Evolutionary conservation across 2,113 vertebrate species (phyloP).

Genomic region (Silurus meridionalis): DNA sequence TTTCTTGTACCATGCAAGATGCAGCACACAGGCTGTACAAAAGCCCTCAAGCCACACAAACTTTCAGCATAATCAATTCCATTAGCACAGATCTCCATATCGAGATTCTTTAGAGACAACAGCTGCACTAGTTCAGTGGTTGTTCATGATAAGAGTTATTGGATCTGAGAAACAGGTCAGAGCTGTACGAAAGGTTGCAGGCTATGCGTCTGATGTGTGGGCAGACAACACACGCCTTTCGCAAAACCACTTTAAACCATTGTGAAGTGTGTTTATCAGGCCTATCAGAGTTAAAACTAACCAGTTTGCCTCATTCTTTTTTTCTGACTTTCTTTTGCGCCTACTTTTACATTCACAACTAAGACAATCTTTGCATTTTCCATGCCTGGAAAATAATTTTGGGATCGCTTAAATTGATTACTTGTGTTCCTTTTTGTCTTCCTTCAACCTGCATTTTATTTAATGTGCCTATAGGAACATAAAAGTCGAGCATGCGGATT

Average conservation of each 20-base stretch:
- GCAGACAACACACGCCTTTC: not conserved
- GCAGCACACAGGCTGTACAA: not conserved
- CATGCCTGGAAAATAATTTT: constrained; percentile 55
- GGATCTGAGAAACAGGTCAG: not conserved
- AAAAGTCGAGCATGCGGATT: constrained; percentile 20
- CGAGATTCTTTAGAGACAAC: not conserved
- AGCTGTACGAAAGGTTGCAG: not conserved
- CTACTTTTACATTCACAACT: constrained; percentile 49
- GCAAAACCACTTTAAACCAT: not conserved
- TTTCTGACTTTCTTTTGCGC: constrained; percentile 26
- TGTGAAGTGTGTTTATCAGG: not conserved
- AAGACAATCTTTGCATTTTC: constrained; percentile 18
- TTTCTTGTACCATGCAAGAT: not conserved
- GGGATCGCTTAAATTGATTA: constrained; percentile 24
- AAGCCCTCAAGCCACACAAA: not conserved
- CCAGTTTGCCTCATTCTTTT: not conserved
- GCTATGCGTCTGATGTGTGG: not conserved
- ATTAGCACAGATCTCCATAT: not conserved
- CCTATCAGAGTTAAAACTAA: not conserved
- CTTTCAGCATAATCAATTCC: not conserved
- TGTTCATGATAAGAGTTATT: not conserved
- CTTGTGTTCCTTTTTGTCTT: constrained; percentile 15
- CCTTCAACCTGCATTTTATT: constrained; percentile 3
- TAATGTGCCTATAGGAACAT: not conserved
- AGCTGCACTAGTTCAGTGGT: not conserved